A percentile compares a stretch with the other conserved stretches of the same genome.
These are phyloP conservation scores for Leucopsar rothschildi DNA, from an alignment of 2,113 vertebrate species.

Conservation along the genomic window DNA sequence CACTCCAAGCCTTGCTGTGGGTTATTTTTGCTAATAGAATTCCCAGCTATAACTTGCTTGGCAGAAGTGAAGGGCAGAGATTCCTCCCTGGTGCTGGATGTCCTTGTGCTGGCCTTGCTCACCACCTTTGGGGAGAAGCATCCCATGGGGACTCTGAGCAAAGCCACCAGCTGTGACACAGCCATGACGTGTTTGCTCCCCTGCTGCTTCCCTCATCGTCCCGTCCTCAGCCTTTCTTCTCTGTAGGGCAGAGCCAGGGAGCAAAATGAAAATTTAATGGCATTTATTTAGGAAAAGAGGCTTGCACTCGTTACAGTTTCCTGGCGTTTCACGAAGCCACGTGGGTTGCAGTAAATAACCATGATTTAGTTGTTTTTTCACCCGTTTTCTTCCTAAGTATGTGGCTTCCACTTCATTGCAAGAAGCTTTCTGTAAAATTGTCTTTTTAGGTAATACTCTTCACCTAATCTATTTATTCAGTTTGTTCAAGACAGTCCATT, in stretches of 20 bases:
- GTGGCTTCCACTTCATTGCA: neutral
- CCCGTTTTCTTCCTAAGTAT: neutral
- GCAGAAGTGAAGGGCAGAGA: neutral
- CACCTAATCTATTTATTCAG: neutral
- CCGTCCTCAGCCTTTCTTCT: neutral
- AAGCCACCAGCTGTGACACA: neutral
- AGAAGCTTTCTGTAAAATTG: neutral
- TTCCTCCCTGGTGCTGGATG: neutral
- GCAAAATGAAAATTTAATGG: neutral
- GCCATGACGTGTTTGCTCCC: fast-evolving
- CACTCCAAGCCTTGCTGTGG: neutral
- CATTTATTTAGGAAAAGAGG: neutral
- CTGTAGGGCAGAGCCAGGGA: neutral
- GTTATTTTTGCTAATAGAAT: neutral
- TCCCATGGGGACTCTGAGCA: neutral
- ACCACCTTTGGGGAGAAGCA: neutral
- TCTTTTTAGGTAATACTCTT: neutral
- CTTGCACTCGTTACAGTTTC: neutral
- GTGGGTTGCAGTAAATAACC: neutral
- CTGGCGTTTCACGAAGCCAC: fast-evolving
- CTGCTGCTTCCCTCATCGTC: neutral
- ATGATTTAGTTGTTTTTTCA: neutral
- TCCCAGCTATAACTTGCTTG: neutral
- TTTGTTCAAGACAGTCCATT: neutral
- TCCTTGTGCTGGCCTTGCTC: neutral